Evolutionary conservation across 2,113 vertebrate species (phyloP).

Genomic region (Colinus virginianus): DNA sequence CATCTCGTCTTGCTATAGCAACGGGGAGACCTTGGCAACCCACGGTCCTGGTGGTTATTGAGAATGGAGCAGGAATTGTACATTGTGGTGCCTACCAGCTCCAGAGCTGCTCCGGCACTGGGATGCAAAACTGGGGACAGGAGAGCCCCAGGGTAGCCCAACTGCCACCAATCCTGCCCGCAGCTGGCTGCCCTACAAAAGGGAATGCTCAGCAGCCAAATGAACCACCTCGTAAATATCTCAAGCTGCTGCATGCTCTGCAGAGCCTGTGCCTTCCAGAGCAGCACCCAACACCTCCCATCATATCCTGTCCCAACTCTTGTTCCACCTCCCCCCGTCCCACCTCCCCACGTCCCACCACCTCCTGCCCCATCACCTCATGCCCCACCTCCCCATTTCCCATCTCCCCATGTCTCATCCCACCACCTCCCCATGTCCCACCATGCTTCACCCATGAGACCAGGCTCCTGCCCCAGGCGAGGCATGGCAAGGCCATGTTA

Average conservation of each 20-base stretch:
- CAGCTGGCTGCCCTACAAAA: neutral
- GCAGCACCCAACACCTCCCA: neutral
- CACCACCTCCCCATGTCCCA: neutral
- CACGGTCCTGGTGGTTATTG: constrained; percentile 48
- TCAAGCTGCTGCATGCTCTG: neutral
- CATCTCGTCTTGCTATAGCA: constrained; percentile 74
- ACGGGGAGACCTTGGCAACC: constrained; percentile 75
- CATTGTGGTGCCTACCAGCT: neutral
- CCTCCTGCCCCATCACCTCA: too few species aligned
- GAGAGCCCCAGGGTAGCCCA: neutral
- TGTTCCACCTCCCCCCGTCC: too few species aligned
- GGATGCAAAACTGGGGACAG: neutral
- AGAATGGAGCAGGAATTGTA: constrained; percentile 27
- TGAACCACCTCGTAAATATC: neutral
- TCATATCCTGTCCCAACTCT: neutral
- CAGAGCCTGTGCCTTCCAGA: neutral
- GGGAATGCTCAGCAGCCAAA: neutral
- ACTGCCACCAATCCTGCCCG: neutral
- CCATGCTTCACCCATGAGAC: rapidly evolving
- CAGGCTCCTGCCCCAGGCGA: neutral
- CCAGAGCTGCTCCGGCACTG: neutral
- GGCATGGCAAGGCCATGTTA: neutral
- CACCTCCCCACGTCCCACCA: too few species aligned
- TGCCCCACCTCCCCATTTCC: too few species aligned
- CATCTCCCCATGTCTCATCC: too few species aligned